A percentile compares a stretch with the other conserved stretches of the same genome.
Conservation (phyloP, 2,113 vertebrate genomes). For the Heteronetta atricapilla region DNA sequence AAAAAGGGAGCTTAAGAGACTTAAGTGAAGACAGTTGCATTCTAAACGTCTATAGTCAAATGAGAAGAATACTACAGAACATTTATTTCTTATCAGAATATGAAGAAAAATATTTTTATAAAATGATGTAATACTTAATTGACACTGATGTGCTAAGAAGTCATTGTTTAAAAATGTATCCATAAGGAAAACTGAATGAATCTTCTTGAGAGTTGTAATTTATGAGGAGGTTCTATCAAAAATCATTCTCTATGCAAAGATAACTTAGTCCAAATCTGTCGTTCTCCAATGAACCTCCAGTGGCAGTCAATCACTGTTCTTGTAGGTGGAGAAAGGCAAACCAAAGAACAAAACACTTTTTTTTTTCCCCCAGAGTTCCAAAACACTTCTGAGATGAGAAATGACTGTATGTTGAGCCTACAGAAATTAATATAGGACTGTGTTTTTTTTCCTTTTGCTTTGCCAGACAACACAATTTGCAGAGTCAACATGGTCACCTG, state of each 20-base stretch:
- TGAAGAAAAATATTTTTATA: not conserved
- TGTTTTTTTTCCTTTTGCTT: not conserved
- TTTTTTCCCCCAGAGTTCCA: not conserved
- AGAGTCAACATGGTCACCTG: not conserved
- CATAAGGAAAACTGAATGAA: not conserved
- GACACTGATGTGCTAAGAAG: not conserved
- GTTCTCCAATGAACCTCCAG: not conserved
- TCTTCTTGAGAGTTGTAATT: not conserved
- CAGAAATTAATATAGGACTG: not conserved
- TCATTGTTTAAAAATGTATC: not conserved
- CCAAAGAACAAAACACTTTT: not conserved
- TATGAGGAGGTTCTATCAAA: not conserved
- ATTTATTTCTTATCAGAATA: not conserved
- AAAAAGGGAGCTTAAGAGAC: not conserved
- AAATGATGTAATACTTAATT: not conserved
- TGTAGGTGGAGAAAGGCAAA: not conserved
- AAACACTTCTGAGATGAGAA: not conserved
- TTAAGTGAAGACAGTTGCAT: not conserved
- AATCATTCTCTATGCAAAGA: not conserved
- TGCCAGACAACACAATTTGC: not conserved
- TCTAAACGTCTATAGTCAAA: not conserved
- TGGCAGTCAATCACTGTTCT: not conserved
- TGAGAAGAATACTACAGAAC: not conserved
- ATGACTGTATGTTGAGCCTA: not conserved
- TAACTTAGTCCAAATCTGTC: not conserved